Evolutionary conservation across 2,113 vertebrate species (phyloP), one percentile per base, ranked within the genome.

Genomic region (Prietella phreatophila): DNA sequence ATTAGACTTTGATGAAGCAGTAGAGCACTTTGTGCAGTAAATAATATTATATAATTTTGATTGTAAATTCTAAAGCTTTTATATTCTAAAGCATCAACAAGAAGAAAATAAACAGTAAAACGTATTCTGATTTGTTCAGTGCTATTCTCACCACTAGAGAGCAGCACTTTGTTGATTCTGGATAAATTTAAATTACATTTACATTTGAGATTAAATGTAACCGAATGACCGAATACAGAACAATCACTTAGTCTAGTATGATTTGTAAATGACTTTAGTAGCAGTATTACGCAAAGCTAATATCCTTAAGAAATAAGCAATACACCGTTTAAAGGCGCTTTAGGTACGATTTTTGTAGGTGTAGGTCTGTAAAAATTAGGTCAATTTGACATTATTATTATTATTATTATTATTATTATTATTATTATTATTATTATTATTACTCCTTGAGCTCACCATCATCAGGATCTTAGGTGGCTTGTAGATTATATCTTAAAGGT

Each of bases 71-170:
- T 61, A 63, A 27, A 27, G 2, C 25, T 63, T 27, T 27, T 63
- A 33, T 69, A 15, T 69, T 33, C 4, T 27, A 25, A 69, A 33
- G n/a, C 65, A 20, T 39, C 63, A 65, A 65, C n/a, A 25, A 61
- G 60, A 2, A 25, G 13, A 39, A 36, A 36, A 71, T 7, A 71
- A 27, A 33, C n/a, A 56, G 14, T 2, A 15, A 56, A 56, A 61
- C 25, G 1, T 25, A 10, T 17, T 63, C 10, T 14, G n/a, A 14
- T 10, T 65, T 42, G 56, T 78, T 73, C 39, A 78, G 8, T 78
- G 58, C 58, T 80, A 30, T 67, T 55, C 5, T 75, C 15, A 75
- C 86, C 86, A 87, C 55, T 75, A 83, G 86, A 83, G 86, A 5
- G 36, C 65, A 87, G 80, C 69, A 55, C 19, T 61, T 10, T 47